Evolutionary conservation across 1,140 invertebrate genomes (phyloP).

Genomic region (Trachymyrmex septentrionalis): DNA sequence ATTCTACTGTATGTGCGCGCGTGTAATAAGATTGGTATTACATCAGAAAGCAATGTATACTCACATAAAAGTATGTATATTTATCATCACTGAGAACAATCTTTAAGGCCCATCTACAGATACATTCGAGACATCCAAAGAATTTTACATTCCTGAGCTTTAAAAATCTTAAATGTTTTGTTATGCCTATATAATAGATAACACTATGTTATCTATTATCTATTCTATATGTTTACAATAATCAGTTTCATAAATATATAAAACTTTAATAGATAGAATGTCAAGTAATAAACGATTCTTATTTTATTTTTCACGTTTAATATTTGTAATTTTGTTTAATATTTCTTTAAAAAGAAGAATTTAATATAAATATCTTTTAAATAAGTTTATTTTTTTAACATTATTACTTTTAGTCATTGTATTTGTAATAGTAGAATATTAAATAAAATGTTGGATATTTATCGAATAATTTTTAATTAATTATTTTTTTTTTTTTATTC

Average conservation of each 20-base stretch:
- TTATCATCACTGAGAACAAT: conserved; percentile 14
- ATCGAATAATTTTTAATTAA: neutral
- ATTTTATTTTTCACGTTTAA: neutral
- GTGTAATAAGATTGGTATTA: conserved; percentile 51
- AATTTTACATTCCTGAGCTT: too few relatives aligned
- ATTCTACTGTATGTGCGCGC: conserved; percentile 40
- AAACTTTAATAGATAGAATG: neutral
- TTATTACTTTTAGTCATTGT: neutral
- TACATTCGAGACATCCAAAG: neutral
- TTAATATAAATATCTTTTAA: neutral
- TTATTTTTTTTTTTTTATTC: neutral
- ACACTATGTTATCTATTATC: too few relatives aligned
- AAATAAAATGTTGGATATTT: neutral
- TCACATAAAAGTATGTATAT: neutral
- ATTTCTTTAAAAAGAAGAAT: neutral
- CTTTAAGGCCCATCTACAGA: neutral
- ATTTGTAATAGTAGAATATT: neutral
- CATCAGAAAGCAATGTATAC: conserved; percentile 62
- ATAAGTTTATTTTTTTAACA: neutral
- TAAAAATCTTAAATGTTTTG: too few relatives aligned
- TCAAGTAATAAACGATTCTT: neutral
- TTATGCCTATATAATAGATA: too few relatives aligned
- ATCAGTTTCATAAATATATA: neutral
- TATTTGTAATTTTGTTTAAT: neutral
- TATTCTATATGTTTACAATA: too few relatives aligned